Evolutionary conservation across 2,888 invertebrate genomes (phyloP).

Genomic region (Agrochola lota): DNA sequence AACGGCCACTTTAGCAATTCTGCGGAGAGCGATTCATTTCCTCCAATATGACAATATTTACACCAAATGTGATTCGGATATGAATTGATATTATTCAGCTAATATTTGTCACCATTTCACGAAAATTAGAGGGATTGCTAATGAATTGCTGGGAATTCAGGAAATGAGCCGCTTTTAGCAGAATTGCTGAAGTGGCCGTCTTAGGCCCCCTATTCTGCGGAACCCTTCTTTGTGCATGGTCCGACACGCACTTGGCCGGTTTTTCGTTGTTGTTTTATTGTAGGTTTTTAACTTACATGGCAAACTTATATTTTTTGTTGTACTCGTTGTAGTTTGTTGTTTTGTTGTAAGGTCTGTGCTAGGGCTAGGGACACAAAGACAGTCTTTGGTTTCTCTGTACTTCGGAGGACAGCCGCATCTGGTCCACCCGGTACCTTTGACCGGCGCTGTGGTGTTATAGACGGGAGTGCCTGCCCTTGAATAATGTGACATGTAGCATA

Average conservation of each 20-base stretch:
- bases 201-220: too few relatives aligned
- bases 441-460: conserved; percentile 28
- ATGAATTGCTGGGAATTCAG: too few relatives aligned
- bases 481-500: conserved; percentile 36
- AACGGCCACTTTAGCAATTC: too few relatives aligned
- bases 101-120: too few relatives aligned
- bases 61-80: too few relatives aligned
- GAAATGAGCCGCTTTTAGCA: too few relatives aligned
- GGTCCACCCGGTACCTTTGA: conserved; percentile 20
- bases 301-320: not conserved
- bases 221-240: too few relatives aligned
- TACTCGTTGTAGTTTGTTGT: not conserved
- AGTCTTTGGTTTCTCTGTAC: conserved; percentile 23
- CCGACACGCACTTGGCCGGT: not conserved
- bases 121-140: too few relatives aligned
- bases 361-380: conserved; percentile 25
- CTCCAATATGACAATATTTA: too few relatives aligned
- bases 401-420: conserved; percentile 36
- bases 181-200: too few relatives aligned
- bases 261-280: not conserved
- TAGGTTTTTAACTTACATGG: conserved; percentile 7
- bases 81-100: too few relatives aligned
- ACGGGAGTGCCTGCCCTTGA: not conserved
- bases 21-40: too few relatives aligned
- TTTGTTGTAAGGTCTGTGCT: not conserved